These are phyloP conservation scores for Castor canadensis DNA, from an alignment of 2,113 vertebrate species.

Conservation along the genomic window DNA sequence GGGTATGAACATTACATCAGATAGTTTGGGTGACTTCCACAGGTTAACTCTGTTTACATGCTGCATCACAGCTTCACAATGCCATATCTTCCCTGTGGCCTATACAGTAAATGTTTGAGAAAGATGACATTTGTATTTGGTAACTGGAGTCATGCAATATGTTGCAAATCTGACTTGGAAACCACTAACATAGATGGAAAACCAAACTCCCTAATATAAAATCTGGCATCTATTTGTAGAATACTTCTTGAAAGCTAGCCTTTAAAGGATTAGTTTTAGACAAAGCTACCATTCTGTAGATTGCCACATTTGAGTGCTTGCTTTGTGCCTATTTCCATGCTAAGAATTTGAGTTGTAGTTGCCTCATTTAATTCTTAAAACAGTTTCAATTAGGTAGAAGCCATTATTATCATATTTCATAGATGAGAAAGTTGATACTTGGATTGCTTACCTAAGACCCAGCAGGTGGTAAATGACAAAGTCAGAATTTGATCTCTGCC, in stretches of 20 bases:
- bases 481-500: not conserved
- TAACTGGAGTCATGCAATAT: not conserved
- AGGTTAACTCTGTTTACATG: not conserved
- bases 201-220: not conserved
- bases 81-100: not conserved
- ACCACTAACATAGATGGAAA: not conserved
- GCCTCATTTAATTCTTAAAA: conserved; percentile 32
- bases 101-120: not conserved
- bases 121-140: not conserved
- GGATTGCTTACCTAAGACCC: not conserved
- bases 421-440: conserved; percentile 32
- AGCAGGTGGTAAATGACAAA: not conserved
- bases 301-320: not conserved
- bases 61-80: not conserved
- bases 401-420: not conserved
- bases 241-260: not conserved
- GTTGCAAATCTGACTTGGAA: not conserved
- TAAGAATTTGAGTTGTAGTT: conserved; percentile 23
- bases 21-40: not conserved
- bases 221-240: not conserved
- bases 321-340: not conserved
- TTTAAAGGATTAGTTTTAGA: conserved; percentile 19
- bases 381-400: not conserved
- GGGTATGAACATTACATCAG: not conserved
- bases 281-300: conserved; percentile 21